Conservation (phyloP, 2,797 vertebrate genomes). For the Catamblyrhynchus diadema region DNA sequence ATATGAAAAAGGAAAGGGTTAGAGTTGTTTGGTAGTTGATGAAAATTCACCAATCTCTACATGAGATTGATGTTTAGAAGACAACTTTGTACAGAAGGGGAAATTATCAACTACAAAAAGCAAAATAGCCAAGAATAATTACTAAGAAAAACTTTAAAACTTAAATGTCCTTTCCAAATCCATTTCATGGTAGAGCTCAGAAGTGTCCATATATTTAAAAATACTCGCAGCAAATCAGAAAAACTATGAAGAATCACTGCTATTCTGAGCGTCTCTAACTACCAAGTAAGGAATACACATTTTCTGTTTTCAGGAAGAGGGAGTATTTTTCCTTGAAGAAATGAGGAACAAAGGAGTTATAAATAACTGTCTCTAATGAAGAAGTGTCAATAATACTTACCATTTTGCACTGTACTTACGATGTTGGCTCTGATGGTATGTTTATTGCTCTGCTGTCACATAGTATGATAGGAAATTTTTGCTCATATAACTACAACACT, state of each 20-base stretch:
- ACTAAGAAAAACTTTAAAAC: background rate
- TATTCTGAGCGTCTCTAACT: background rate
- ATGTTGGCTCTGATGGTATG: background rate
- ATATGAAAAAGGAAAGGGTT: background rate
- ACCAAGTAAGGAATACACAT: constrained; percentile 41
- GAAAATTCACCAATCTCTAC: background rate
- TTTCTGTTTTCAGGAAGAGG: background rate
- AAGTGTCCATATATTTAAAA: background rate
- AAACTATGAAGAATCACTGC: background rate
- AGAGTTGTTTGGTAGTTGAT: background rate
- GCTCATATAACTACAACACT: background rate
- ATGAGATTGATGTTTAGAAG: background rate
- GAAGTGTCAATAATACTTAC: background rate
- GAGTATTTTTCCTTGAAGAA: constrained; percentile 5
- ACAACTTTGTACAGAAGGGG: background rate
- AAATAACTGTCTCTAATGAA: background rate
- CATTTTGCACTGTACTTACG: background rate
- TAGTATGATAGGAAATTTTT: constrained; percentile 22
- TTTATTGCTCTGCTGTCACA: constrained; percentile 8
- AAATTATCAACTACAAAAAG: background rate
- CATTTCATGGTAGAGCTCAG: background rate
- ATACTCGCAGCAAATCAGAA: background rate
- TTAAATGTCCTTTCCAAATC: background rate
- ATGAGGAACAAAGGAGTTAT: constrained; percentile 34
- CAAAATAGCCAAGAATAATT: background rate